Evolutionary conservation across 2,888 invertebrate species (phyloP).

Genomic region (Cheilosia impressa): DNA sequence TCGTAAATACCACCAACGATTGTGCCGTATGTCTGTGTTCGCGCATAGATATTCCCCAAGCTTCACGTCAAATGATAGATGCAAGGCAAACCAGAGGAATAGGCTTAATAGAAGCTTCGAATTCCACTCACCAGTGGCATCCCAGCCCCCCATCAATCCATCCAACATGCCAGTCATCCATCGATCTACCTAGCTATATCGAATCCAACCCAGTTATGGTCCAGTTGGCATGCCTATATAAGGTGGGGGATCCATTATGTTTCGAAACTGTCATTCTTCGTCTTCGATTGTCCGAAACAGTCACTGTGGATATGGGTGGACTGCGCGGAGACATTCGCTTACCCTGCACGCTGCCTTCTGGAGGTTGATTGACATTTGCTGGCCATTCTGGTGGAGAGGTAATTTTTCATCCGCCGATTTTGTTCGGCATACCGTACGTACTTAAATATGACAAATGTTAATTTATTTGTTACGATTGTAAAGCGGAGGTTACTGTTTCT

Average conservation of each 20-base stretch:
- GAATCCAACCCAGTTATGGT: constrained; percentile 68
- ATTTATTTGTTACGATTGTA: constrained; percentile 65
- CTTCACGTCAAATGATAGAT: constrained; percentile 34
- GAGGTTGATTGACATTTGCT: constrained; percentile 69
- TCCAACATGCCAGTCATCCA: constrained; percentile 27
- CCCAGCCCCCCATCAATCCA: constrained; percentile 53
- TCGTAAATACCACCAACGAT: constrained; percentile 70
- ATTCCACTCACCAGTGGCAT: constrained; percentile 61
- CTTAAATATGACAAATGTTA: constrained; percentile 75
- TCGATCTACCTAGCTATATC: constrained; percentile 38
- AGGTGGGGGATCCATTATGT: constrained; percentile 74
- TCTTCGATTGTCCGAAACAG: constrained; percentile 65
- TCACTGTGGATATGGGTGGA: constrained; percentile 53
- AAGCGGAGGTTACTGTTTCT: constrained; percentile 33
- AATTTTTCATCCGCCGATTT: constrained; percentile 60
- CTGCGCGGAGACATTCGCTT: constrained; percentile 45
- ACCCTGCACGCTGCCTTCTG: constrained; percentile 39
- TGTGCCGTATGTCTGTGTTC: constrained; percentile 16
- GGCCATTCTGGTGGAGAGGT: constrained; percentile 44
- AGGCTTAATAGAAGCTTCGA: constrained; percentile 55
- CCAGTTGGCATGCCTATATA: constrained; percentile 73
- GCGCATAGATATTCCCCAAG: constrained; percentile 36
- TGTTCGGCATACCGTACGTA: constrained; percentile 53
- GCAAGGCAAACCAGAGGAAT: constrained; percentile 48
- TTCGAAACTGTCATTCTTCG: constrained; percentile 74